Evolutionary conservation across 2,797 vertebrate genomes (phyloP).

Genomic region (Ctenopoma kingsleyae): DNA sequence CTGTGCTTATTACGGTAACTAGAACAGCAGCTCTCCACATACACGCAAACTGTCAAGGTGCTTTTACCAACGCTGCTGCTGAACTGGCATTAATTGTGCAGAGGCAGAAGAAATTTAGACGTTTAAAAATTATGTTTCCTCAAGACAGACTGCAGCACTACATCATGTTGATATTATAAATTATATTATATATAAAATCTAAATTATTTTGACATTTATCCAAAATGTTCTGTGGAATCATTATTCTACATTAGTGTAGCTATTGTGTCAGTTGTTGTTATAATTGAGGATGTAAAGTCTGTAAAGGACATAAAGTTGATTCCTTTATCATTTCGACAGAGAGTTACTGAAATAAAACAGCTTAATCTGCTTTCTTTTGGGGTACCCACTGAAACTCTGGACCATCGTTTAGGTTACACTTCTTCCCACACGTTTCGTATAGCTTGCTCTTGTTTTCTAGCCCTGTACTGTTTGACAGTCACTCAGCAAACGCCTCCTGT

Average conservation of each 20-base stretch:
- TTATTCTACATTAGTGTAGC: not conserved
- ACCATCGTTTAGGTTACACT: not conserved
- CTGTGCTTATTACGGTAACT: not conserved
- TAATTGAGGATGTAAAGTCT: not conserved
- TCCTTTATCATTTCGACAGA: constrained; percentile 22
- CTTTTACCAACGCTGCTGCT: not conserved
- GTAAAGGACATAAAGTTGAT: not conserved
- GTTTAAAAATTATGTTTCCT: not conserved
- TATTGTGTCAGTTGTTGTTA: not conserved
- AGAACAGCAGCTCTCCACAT: not conserved
- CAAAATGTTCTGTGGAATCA: too few relatives aligned
- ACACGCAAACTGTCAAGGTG: not conserved
- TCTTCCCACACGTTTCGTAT: not conserved
- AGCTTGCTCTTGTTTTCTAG: not conserved
- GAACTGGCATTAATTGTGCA: not conserved
- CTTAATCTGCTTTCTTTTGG: constrained; percentile 4
- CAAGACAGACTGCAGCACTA: not conserved
- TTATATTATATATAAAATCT: too few relatives aligned
- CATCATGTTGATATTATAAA: too few relatives aligned
- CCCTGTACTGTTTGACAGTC: not conserved
- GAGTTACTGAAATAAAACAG: constrained; percentile 18
- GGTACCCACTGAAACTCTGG: not conserved
- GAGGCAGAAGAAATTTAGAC: not conserved
- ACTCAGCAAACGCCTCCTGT: constrained; percentile 19
- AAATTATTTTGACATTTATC: too few relatives aligned